Evolutionary conservation across 2,113 vertebrate genomes (phyloP), one percentile per base, ranked within the genome.

Genomic region (Colinus virginianus): DNA sequence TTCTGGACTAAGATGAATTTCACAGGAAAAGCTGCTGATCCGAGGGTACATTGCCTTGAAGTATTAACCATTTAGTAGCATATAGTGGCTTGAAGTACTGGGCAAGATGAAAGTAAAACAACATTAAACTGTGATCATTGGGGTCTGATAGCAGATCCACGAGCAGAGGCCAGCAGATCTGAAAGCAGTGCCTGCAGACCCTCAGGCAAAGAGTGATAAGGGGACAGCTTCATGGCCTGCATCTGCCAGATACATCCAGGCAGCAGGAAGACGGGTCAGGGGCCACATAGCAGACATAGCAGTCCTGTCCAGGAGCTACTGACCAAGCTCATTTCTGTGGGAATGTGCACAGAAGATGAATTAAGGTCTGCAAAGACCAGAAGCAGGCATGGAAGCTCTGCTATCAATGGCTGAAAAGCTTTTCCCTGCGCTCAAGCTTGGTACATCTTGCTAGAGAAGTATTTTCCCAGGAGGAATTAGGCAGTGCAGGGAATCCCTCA

Each of bases 271-370:
- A 61, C 22, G 30, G 43, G 46, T 75, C 59, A 88, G 61, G 75
- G 83, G 46, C 51, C 30, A n/a, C 68, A 72, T 42, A 89, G 82
- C 71, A 90, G 85, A 63, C 88, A 81, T 74, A 84, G 63, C 58
- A 88, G 17, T 64, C 32, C 42, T 49, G 13, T 82, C 53, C 80
- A 62, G 69, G 67, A 90, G 40, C n/a, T 78, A 42, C 62, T 3
- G 1, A 59, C 64, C 40, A 25, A 49, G 75, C 58, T 82, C 3
- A 1, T 69, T 90, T 51, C 69, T 69, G 62, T 28, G 53, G 51
- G 67, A 90, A 88, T 34, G n/a, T 46, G 43, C 5, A 1, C 23
- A 56, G 71, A 64, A 79, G 71, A 83, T 58, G 61, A 67, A 38
- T 76, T 40, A 62, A 62, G 79, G 26, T 30, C 40, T n/a, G 16